Percentiles rank a stretch among this genome's conserved stretches.
These are phyloP conservation scores for Ondatra zibethicus DNA, from an alignment of 2,113 vertebrate species.

Conservation along the genomic window DNA sequence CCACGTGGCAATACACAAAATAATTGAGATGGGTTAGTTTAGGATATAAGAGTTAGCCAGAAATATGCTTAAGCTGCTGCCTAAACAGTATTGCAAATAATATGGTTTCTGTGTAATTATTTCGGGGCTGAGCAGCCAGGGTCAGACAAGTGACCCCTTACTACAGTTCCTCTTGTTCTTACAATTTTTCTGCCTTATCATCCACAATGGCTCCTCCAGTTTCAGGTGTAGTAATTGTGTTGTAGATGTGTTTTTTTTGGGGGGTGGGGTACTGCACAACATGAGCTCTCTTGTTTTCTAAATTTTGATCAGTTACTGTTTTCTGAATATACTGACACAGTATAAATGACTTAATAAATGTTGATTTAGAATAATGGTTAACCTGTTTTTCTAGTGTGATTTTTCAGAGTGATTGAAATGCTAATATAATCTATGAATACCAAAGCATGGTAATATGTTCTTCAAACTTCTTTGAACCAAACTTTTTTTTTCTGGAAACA, in stretches of 20 bases:
- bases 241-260: background rate
- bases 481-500: background rate
- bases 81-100: too few species aligned
- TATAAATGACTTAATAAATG: background rate
- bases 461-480: conserved; percentile 41
- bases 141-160: too few species aligned
- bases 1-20: too few species aligned
- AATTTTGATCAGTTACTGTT: background rate
- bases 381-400: conserved; percentile 14
- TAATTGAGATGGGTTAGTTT: too few species aligned
- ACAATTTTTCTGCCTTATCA: background rate
- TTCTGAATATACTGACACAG: background rate
- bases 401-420: conserved; percentile 55
- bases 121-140: too few species aligned
- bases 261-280: background rate
- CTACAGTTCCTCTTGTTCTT: background rate
- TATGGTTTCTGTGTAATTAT: too few species aligned
- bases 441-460: background rate
- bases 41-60: too few species aligned
- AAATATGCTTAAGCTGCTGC: too few species aligned
- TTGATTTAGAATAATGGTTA: conserved; percentile 49
- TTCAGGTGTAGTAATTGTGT: background rate
- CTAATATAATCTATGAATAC: background rate
- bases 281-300: background rate
- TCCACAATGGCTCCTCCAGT: background rate